A percentile compares a stretch with the other conserved stretches of the same genome.
Evolutionary conservation across 2,888 invertebrate genomes (phyloP).

Genomic region (Tiphia femorata): DNA sequence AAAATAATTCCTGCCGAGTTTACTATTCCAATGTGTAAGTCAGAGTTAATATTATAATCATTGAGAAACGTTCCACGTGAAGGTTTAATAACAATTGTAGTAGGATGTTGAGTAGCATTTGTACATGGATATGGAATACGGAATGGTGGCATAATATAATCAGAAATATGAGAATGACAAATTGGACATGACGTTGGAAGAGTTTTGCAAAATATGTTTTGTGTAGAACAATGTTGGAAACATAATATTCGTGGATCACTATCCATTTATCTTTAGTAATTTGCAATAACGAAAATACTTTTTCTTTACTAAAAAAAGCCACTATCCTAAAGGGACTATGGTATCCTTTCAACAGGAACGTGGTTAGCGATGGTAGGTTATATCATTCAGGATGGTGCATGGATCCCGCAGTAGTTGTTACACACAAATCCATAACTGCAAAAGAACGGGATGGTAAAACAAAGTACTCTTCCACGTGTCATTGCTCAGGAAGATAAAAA

Average conservation of each 20-base stretch:
- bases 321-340: no score
- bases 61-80: constrained; percentile 89
- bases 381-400: no score
- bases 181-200: constrained; percentile 85
- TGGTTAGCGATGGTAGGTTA: no score
- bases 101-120: constrained; percentile 83
- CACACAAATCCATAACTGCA: no score
- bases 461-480: no score
- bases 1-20: constrained; percentile 84
- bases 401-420: no score
- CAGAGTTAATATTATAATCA: constrained; percentile 85
- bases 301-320: no score
- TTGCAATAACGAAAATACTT: no score
- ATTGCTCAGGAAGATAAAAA: no score
- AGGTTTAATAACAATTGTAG: constrained; percentile 88
- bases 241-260: constrained; percentile 86
- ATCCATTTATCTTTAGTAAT: constrained; percentile 32
- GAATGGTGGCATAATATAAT: constrained; percentile 48
- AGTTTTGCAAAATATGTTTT: constrained; percentile 83
- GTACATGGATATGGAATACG: constrained; percentile 89
- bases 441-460: no score
- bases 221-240: constrained; percentile 89
- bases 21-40: constrained; percentile 92
- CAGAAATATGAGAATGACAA: constrained; percentile 69
- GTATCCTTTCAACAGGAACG: no score